Evolutionary conservation across 2,797 vertebrate genomes (phyloP), one percentile per base, ranked within the genome.

Genomic region (Peromyscus melanophrys): DNA sequence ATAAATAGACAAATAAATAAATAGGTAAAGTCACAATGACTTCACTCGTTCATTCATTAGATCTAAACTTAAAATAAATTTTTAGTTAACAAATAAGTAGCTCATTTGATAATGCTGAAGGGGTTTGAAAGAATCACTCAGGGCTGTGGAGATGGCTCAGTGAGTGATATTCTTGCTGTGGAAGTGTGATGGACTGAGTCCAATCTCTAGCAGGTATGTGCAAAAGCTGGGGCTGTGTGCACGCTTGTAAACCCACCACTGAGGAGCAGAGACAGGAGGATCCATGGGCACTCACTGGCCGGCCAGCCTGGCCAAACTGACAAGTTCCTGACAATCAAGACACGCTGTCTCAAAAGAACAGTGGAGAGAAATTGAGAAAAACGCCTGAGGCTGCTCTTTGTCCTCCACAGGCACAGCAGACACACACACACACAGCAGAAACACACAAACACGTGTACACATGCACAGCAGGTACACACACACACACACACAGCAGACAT

Each of bases 51-150:
- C 21, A 43, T 69, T 65, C 52, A 37, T 40, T 80, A 69, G 63
- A 73, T 29, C 25, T 76, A 89, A 96, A 87, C 34, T 92, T 63
- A 71, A 83, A 65, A 84, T 7, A 52, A 55, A n/a, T 67, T 86
- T 78, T 87, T 80, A 27, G 21, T 81, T 90, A 78, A 57, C 5
- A 85, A 88, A 73, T 57, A 67, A 96, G 40, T 37, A 52, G 61
- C 67, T 92, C 67, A 73, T 75, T 80, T 84, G 84, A 46, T 40
- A 87, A 0, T 43, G 73, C 8, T 73, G 9, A 31, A 81, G 13
- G 25, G 63, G 12, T 87, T 61, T n/a, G 78, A 71, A 86, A 83
- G 90, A 89, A 0, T 29, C 34, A 7, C 34, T 27, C 21, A 69
- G 43, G 77, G 19, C 29, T 67, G 63, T 17, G 63, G 43, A 49